A percentile compares a stretch with the other conserved stretches of the same genome.
phyloP scores from a whole-genome alignment of 37 sponge, comb jelly and placozoan species.

The Cliona cf. orientalis region DNA sequence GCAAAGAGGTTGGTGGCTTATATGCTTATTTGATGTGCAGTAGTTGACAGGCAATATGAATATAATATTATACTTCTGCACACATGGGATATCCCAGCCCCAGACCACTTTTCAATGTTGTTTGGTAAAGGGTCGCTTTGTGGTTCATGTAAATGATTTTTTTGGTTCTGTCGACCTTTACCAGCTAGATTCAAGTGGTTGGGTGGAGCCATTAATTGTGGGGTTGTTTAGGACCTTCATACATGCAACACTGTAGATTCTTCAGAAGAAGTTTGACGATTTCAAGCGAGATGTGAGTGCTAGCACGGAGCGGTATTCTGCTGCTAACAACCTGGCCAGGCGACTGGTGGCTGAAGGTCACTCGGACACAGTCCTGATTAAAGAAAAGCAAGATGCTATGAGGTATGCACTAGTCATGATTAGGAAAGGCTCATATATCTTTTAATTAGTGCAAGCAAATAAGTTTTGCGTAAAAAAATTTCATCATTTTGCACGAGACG shows the following conservation, averaged over 20 bases:
- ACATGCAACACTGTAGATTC: constrained; percentile 31
- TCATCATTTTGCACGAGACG: neutral
- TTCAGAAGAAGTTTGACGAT: constrained; percentile 95
- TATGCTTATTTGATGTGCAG: too few species aligned
- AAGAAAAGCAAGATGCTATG: constrained; percentile 88
- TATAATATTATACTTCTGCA: too few species aligned
- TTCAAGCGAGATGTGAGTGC: constrained; percentile 76
- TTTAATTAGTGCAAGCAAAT: neutral
- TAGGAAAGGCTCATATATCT: constrained; percentile 2
- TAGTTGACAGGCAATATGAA: too few species aligned
- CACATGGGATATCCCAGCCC: too few species aligned
- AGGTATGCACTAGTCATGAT: constrained; percentile 43
- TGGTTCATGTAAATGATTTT: too few species aligned
- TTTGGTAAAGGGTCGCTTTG: too few species aligned
- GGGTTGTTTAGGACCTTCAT: too few species aligned
- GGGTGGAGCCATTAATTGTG: too few species aligned
- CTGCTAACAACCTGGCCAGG: constrained; percentile 82
- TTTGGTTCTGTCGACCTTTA: too few species aligned
- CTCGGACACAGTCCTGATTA: constrained; percentile 91
- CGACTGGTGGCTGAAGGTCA: constrained; percentile 91
- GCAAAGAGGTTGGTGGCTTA: neutral
- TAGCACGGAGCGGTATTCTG: constrained; percentile 78
- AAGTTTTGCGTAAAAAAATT: neutral
- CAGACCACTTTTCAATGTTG: too few species aligned
- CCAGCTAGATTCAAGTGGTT: too few species aligned